Conservation (phyloP, 2,113 vertebrate genomes). For the Megaleporinus macrocephalus region DNA sequence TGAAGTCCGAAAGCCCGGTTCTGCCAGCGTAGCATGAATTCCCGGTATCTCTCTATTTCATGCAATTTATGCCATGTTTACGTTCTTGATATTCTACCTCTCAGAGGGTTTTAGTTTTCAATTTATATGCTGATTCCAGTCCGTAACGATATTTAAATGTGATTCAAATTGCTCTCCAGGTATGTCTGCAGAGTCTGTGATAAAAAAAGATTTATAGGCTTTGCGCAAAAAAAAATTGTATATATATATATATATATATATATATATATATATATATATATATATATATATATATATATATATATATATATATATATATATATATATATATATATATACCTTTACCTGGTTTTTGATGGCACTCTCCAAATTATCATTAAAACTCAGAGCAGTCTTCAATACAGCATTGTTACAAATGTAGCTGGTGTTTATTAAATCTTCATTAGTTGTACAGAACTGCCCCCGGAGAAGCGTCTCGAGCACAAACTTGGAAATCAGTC, state of each 20-base stretch:
- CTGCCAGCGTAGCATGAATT: background rate
- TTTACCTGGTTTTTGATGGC: background rate
- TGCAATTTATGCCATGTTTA: constrained; percentile 1
- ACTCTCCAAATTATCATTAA: background rate
- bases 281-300: no score
- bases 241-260: no score
- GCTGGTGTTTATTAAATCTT: background rate
- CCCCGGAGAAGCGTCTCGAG: background rate
- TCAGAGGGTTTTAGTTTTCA: constrained; percentile 20
- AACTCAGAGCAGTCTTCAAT: background rate
- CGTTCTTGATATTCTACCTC: constrained; percentile 24
- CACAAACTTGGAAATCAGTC: background rate
- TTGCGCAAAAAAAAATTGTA: background rate
- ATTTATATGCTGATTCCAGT: constrained; percentile 45
- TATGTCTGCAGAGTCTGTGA: constrained; percentile 24
- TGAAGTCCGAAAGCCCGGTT: background rate
- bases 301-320: no score
- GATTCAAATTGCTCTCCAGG: constrained; percentile 36
- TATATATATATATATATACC: no score
- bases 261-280: no score
- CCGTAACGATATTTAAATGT: constrained; percentile 35
- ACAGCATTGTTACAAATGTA: background rate
- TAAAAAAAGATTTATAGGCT: constrained; percentile 39
- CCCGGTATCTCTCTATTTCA: constrained; percentile 21
- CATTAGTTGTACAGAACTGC: background rate